Evolutionary conservation across 2,113 vertebrate genomes (phyloP).

Genomic region (Panthera tigris): DNA sequence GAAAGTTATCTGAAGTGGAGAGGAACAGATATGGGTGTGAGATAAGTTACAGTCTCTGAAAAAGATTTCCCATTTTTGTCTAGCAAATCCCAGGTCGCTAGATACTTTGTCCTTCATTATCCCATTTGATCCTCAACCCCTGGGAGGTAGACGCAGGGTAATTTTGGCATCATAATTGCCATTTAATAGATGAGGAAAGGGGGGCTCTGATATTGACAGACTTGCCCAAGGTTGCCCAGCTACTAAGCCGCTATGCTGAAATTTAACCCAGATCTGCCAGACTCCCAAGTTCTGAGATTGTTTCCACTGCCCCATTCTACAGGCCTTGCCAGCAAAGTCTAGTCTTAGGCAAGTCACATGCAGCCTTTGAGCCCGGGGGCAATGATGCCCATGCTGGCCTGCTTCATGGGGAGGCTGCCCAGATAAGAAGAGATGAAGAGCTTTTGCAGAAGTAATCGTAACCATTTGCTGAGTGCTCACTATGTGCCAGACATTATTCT

Average conservation of each 20-base stretch:
- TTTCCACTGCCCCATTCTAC: not conserved
- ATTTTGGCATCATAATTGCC: not conserved
- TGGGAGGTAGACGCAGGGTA: not conserved
- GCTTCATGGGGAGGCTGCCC: not conserved
- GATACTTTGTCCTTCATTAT: not conserved
- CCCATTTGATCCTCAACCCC: not conserved
- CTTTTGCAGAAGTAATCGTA: not conserved
- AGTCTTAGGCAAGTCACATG: not conserved
- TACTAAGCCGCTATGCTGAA: not conserved
- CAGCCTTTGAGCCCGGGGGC: not conserved
- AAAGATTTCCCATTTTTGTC: not conserved
- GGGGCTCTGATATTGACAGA: not conserved
- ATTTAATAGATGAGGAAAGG: conserved; percentile 26
- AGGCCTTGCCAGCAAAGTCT: not conserved
- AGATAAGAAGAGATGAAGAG: not conserved
- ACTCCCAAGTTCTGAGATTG: not conserved
- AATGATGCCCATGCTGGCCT: not conserved
- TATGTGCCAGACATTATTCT: not conserved
- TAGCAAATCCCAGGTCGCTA: not conserved
- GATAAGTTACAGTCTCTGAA: not conserved
- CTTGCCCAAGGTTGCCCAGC: not conserved
- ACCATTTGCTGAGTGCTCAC: not conserved
- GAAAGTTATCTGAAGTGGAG: not conserved
- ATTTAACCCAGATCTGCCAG: not conserved
- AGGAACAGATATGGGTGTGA: not conserved